A percentile compares a stretch with the other conserved stretches of the same genome.
These are phyloP conservation scores for Agelaius tricolor DNA, from an alignment of 2,113 vertebrate genomes.

Conservation along the genomic window DNA sequence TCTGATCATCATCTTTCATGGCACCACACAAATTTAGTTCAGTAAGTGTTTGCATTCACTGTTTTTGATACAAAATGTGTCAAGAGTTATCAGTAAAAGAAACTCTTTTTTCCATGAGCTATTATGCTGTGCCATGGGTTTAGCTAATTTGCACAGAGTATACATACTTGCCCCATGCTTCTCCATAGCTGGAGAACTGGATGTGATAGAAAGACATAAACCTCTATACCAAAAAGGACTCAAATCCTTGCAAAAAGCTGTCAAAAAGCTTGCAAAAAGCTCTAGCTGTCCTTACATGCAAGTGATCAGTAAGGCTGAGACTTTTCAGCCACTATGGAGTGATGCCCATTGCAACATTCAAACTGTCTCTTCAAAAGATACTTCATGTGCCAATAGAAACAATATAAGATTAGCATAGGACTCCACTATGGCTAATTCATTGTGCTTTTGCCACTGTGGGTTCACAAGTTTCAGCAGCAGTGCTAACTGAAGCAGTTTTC, in stretches of 20 bases:
- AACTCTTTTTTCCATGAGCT: not conserved
- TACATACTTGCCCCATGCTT: fast-evolving
- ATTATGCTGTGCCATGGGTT: not conserved
- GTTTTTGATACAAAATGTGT: not conserved
- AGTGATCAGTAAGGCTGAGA: not conserved
- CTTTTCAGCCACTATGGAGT: not conserved
- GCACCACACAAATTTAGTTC: not conserved
- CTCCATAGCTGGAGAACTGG: not conserved
- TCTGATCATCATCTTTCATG: fast-evolving
- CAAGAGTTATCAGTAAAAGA: not conserved
- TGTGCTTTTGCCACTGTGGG: not conserved
- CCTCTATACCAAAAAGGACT: not conserved
- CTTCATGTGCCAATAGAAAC: not conserved
- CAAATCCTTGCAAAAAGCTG: not conserved
- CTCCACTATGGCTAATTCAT: not conserved
- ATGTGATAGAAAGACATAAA: not conserved
- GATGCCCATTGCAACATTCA: not conserved
- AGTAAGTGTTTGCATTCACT: not conserved
- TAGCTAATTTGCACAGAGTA: not conserved
- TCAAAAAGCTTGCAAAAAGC: not conserved
- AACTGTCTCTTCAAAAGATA: not conserved
- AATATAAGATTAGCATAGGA: not conserved
- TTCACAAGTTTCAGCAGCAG: not conserved
- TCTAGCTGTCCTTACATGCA: not conserved
- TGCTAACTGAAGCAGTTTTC: not conserved